A percentile compares a stretch with the other conserved stretches of the same genome.
phyloP scores from a whole-genome alignment of 35 echinoderm and acorn worm species.

The Stichopus chloronotus region DNA sequence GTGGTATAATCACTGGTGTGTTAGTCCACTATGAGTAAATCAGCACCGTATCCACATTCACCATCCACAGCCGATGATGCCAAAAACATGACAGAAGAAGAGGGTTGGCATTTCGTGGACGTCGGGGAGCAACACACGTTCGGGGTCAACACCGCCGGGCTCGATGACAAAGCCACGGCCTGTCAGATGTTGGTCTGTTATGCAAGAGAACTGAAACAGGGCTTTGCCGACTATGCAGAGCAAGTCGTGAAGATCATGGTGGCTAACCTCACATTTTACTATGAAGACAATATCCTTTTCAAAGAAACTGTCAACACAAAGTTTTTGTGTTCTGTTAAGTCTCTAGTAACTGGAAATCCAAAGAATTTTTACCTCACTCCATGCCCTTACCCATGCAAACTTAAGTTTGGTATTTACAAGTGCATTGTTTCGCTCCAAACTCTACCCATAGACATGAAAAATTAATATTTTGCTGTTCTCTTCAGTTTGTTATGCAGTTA shows the following conservation, averaged over 20 bases:
- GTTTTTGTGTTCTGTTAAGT: background rate
- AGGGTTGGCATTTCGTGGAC: slow-evolving; percentile 99
- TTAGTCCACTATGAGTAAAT: too few relatives aligned
- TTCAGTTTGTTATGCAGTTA: too few relatives aligned
- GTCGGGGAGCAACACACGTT: slow-evolving; percentile 99
- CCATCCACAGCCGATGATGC: slow-evolving; percentile 84
- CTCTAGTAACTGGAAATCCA: too few relatives aligned
- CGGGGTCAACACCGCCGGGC: slow-evolving; percentile 86
- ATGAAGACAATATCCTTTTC: slow-evolving; percentile 99
- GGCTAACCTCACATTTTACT: slow-evolving; percentile 93
- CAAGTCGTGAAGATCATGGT: slow-evolving; percentile 96
- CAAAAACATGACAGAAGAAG: slow-evolving; percentile 93
- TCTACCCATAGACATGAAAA: too few relatives aligned
- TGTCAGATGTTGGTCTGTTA: slow-evolving; percentile 99
- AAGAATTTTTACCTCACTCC: too few relatives aligned
- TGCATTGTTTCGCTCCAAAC: too few relatives aligned
- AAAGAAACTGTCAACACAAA: background rate
- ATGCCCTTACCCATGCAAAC: too few relatives aligned
- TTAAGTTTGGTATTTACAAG: too few relatives aligned
- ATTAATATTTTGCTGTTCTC: too few relatives aligned
- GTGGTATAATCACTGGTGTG: too few relatives aligned
- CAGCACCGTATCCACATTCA: too few relatives aligned
- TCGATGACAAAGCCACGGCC: slow-evolving; percentile 97
- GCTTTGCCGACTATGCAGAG: slow-evolving; percentile 96
- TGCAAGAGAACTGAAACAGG: slow-evolving; percentile 92